Evolutionary conservation across 1,140 invertebrate species (phyloP), one percentile per base, ranked within the genome.

Genomic region (Teleogryllus occipitalis): DNA sequence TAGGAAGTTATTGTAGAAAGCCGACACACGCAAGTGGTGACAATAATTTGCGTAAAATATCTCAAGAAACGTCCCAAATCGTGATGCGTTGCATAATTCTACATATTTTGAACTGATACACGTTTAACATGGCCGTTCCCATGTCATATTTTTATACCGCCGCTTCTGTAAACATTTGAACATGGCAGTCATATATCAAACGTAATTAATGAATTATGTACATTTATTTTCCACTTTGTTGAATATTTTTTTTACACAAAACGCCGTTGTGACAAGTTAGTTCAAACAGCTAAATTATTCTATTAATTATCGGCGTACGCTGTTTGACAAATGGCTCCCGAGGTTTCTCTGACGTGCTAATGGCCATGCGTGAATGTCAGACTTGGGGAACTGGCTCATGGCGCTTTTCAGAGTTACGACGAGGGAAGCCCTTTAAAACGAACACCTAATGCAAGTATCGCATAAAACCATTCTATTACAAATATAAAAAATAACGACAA

Each of bases 231-330:
- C 54, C 54, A 14, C 54, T 65, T 65, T 65, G 54, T 65, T 65
- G 10, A 10, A 18, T 65, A 18, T 65, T 65, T 65, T 65, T 65
- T 65, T 65, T 18, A 65, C 54, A 14, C 54, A 65, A 65, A 65
- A 18, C 1, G 54, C 18, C 54, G 54, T 65, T 65, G 54, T 65
- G 54, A 65, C 54, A 65, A 65, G 54, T 65, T 65, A 65, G 54
- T 65, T 65, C 54, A 65, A 65, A 65, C 54, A 65, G 54, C 54
- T 65, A 65, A 65, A 65, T 65, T 65, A 65, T 65, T 65, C 54
- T 65, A 65, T 65, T 65, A 65, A 65, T 65, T 65, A 65, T 65
- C 54, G 54, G 54, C 18, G 54, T 10, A 10, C 54, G 54, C 54
- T 65, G 54, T 65, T 39, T 65, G 54, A 65, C 54, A 65, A 65